Conservation (phyloP, 2,797 vertebrate genomes). For the Mareca penelope region DNA sequence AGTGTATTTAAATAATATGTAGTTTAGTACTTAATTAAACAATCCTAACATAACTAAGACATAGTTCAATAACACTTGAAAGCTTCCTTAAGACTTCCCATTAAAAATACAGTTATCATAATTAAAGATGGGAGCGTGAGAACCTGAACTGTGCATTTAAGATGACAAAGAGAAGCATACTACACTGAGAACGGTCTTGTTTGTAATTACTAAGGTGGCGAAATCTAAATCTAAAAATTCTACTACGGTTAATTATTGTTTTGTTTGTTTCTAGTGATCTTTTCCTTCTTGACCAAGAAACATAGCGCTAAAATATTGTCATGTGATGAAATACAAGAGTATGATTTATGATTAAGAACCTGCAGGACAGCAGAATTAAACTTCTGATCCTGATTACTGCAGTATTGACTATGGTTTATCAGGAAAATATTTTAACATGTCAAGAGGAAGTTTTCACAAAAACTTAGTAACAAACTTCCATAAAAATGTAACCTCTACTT, state of each 20-base stretch:
- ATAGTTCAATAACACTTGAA: neutral
- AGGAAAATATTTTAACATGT: neutral
- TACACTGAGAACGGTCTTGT: neutral
- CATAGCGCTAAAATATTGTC: neutral
- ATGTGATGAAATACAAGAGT: neutral
- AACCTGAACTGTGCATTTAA: neutral
- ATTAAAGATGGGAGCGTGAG: neutral
- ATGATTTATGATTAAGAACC: neutral
- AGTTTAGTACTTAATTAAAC: neutral
- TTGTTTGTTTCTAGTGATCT: neutral
- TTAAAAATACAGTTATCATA: neutral
- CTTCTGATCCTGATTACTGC: neutral
- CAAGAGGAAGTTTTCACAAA: neutral
- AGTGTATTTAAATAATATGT: neutral
- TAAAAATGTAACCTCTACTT: neutral
- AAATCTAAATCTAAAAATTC: neutral
- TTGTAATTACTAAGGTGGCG: neutral
- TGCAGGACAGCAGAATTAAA: neutral
- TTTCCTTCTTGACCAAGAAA: neutral
- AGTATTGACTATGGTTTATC: neutral
- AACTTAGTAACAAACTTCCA: neutral
- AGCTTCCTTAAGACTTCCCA: neutral
- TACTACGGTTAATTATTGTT: neutral
- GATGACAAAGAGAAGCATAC: rapidly evolving
- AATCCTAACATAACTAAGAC: neutral